Conservation (phyloP, 2,797 vertebrate genomes). For the Etheostoma nigrum region DNA sequence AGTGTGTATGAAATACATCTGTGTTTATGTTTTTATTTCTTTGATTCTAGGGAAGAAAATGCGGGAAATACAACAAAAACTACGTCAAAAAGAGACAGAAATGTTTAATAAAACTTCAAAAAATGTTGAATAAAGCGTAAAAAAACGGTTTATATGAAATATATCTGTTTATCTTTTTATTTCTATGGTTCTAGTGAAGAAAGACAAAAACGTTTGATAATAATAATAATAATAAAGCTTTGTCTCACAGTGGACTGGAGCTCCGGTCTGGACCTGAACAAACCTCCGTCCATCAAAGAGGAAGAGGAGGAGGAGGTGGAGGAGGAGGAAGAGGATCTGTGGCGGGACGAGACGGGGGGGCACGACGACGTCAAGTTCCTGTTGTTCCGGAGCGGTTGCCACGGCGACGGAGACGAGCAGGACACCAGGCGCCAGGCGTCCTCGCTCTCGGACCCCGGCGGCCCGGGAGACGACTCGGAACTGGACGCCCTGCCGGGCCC, state of each 20-base stretch:
- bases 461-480: not conserved
- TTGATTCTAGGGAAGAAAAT: no score
- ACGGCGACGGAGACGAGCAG: not conserved
- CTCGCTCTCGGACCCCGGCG: not conserved
- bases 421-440: not conserved
- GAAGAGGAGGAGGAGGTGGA: constrained; percentile 51
- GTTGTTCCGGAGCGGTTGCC: constrained; percentile 24
- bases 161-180: no score
- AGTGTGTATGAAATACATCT: no score
- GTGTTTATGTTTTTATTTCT: no score
- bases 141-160: no score
- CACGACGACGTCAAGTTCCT: not conserved
- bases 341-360: constrained; percentile 9
- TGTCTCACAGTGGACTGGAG: constrained; percentile 47
- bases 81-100: no score
- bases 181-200: no score
- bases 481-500: constrained; percentile 30
- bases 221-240: no score
- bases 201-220: no score
- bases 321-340: constrained; percentile 48
- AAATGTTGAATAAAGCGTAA: no score
- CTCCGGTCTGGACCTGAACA: not conserved
- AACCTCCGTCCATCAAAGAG: constrained; percentile 48
- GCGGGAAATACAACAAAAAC: no score
- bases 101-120: no score